Evolutionary conservation across 2,113 vertebrate genomes (phyloP), one percentile per base, ranked within the genome.

Genomic region (Etheostoma cragini): DNA sequence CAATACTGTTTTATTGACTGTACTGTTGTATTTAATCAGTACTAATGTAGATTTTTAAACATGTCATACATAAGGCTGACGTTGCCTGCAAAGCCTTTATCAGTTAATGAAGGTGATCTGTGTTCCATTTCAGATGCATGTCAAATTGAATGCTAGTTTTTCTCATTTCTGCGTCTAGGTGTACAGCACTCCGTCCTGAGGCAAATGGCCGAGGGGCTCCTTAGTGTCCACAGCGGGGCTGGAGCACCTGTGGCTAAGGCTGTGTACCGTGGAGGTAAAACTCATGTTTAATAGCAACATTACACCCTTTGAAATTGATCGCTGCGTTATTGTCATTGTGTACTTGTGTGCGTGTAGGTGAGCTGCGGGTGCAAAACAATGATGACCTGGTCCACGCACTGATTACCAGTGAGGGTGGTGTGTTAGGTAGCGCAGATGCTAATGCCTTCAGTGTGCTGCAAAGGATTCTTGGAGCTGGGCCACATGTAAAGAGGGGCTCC

Each of bases 361-460:
- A 99, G 89, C 84, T 97, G 75, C 93, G 97, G 56, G 80, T 96
- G 21, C 96, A 97, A 84, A 97, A 82, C 4, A 92, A 87, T 1
- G 95, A 96, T 1, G 93, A 91, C 54, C 95, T 98, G 45, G 97
- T 97, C 53, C 97, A 98, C 0, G 92, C 97, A 5, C 95, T 96
- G 58, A 1, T 99, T 42, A 96, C 96, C 33, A 91, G 95, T 45
- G 97, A 99, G 89, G 95, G 97, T 56, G 96, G 94, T n/a, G 76
- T 90, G 5, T 0, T 6, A 0, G 96, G 96, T 56, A 95, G 94
- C 5, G 53, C 89, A 3, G 96, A 97, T 72, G 96, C 96, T 14
- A 95, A 96, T 12, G 96, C 96, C 0, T 98, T 97, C 73, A 96
- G 93, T 38, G 94, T 98, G 70, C 95, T 98, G 76, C 97, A 98